phyloP scores from a whole-genome alignment of 2,888 invertebrate species.

The Lasioglossum figueresi region DNA sequence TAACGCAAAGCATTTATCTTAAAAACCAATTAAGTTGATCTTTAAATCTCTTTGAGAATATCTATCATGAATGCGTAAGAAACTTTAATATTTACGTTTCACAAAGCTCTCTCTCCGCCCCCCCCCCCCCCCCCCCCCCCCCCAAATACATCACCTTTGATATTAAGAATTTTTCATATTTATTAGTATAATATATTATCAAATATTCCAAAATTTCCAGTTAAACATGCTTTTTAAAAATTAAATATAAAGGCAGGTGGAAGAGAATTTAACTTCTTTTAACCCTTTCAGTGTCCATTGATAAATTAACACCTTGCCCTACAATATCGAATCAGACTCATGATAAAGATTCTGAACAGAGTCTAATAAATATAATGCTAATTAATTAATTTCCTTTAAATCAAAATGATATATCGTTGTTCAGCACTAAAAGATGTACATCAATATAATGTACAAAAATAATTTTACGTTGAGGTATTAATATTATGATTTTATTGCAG shows the following conservation, averaged over 20 bases:
- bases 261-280: too few species aligned
- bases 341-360: too few species aligned
- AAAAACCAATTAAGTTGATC: neutral
- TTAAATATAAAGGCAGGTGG: too few species aligned
- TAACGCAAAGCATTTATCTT: neutral
- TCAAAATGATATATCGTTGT: too few species aligned
- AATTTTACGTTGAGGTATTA: neutral
- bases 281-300: too few species aligned
- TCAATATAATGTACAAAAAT: neutral
- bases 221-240: too few species aligned
- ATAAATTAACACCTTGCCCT: too few species aligned
- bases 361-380: too few species aligned
- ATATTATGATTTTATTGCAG: conserved; percentile 81
- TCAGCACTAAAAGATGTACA: neutral
- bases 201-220: too few species aligned
- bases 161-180: neutral
- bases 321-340: too few species aligned
- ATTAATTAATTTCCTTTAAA: too few species aligned
- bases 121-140: neutral
- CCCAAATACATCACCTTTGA: neutral
- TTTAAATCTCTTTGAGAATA: neutral
- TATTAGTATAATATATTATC: too few species aligned
- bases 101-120: neutral
- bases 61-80: neutral
- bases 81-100: neutral